phyloP scores from a whole-genome alignment of 2,797 vertebrate species.

The Parauchenoglanis punctatus region DNA sequence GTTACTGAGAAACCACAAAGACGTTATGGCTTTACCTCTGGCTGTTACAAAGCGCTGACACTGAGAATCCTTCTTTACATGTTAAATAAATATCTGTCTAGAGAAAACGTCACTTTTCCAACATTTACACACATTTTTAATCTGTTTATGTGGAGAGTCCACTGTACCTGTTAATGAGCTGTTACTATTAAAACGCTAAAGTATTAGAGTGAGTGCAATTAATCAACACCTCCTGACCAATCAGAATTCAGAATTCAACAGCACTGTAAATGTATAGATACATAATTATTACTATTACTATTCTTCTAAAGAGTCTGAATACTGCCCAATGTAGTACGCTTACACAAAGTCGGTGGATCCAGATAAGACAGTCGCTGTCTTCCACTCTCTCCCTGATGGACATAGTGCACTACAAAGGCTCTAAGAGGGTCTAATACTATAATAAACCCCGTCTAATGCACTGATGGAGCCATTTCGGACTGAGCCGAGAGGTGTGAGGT shows the following conservation, averaged over 20 bases:
- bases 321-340: conserved; percentile 16
- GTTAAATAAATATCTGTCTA: neutral
- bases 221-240: neutral
- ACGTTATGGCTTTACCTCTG: too few relatives aligned
- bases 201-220: neutral
- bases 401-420: conserved; percentile 36
- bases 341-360: neutral
- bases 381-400: conserved; percentile 2
- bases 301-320: neutral
- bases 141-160: neutral
- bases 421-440: conserved; percentile 24
- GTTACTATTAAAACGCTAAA: neutral
- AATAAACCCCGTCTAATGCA: conserved; percentile 16
- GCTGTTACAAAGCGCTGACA: neutral
- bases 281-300: neutral
- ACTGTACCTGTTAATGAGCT: neutral
- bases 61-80: neutral
- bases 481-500: neutral
- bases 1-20: neutral
- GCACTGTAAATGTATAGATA: neutral
- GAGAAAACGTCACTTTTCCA: neutral
- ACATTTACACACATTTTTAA: neutral
- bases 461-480: neutral
- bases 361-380: neutral
- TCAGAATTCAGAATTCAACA: neutral